Evolutionary conservation across 35 echinoderm and acorn worm genomes (phyloP), one percentile per base, ranked within the genome.

Genomic region (Ptychodera flava): DNA sequence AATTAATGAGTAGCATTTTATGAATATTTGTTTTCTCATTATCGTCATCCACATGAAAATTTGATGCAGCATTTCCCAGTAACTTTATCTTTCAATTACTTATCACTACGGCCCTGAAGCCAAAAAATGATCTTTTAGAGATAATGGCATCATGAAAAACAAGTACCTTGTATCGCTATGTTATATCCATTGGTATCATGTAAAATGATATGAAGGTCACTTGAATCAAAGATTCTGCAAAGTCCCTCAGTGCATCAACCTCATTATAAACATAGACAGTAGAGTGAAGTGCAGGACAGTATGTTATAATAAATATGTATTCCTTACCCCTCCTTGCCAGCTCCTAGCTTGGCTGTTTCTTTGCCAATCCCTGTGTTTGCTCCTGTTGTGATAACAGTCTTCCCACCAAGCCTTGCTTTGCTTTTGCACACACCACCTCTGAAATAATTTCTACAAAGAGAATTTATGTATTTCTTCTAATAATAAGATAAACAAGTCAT

Each of bases 341-440:
- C 83, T 97, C 89, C 28, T 38, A 89, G 86, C 16, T 89, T 88
- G 1, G 94, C 91, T 28, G 91, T 86, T 78, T 93, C 94, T 76
- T 97, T 97, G 10, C 94, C 94, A 78, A 97, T 96, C 28, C 94
- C 94, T 29, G 94, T 96, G 80, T 96, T 96, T 22, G 91, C 92
- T n/a, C 94, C 94, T 80, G 94, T 97, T 10, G 93, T 88, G 29
- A 97, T 78, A 32, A 93, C 86, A 0, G 91, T 93, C 79, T 97
- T 97, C 10, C 94, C 94, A 88, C 93, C 88, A 16, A 97, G 82
- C 1, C 88, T 85, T 36, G 91, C 91, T 38, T 90, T 82, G 38
- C 91, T 97, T 64, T 87, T 81, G 76, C 94, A 97, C 81, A 84
- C 77, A 81, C 94, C 94, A 84, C 94, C 91, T 35, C 82, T 77